Conservation (phyloP, 2,113 vertebrate species). For the Planiliza haematocheilus region DNA sequence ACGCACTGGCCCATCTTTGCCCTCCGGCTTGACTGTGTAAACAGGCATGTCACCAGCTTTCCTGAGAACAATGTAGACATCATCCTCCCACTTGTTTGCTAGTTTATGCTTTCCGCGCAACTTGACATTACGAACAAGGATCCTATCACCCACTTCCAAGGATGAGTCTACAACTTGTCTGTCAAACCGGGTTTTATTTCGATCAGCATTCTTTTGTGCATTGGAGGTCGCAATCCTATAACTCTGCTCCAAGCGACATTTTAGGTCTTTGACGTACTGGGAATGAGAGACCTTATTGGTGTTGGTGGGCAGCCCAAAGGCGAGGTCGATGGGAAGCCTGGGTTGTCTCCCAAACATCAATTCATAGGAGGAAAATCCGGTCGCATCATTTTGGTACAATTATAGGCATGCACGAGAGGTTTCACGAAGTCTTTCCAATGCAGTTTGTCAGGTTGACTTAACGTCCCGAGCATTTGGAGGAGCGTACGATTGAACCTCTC, state of each 20-base stretch:
- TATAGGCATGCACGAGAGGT: neutral
- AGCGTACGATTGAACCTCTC: neutral
- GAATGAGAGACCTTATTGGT: no score
- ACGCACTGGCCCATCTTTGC: no score
- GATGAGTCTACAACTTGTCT: neutral
- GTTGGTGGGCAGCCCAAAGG: neutral
- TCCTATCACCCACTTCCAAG: neutral
- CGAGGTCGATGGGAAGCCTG: neutral
- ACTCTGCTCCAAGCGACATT: no score
- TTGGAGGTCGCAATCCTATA: no score
- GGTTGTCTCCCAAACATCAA: constrained; percentile 3
- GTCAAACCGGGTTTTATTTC: neutral
- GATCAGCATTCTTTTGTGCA: no score
- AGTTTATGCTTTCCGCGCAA: neutral
- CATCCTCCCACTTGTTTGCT: neutral
- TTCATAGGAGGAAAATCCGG: neutral
- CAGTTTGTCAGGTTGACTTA: neutral
- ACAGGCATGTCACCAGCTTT: no score
- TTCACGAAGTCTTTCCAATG: neutral
- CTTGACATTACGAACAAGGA: neutral
- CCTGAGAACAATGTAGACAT: no score
- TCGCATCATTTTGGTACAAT: constrained; percentile 1
- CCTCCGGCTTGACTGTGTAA: no score
- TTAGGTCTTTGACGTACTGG: no score
- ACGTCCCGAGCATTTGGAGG: neutral